A percentile compares a stretch with the other conserved stretches of the same genome.
Conservation (phyloP, 2,113 vertebrate species). For the Ia io region DNA sequence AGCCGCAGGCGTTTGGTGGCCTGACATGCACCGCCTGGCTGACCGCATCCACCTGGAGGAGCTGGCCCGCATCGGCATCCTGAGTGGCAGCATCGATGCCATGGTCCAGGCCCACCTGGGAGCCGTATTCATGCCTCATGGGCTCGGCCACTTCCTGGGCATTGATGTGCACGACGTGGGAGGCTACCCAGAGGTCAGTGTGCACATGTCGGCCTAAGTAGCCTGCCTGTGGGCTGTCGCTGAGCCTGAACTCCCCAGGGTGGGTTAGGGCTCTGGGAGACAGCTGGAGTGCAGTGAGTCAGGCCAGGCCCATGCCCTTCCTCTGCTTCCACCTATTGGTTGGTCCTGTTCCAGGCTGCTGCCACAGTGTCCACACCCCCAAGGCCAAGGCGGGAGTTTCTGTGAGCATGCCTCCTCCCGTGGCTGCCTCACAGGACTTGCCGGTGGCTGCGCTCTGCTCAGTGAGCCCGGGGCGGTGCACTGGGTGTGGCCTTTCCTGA, state of each 20-base stretch:
- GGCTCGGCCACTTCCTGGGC: constrained; percentile 96
- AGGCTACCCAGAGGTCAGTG: constrained; percentile 95
- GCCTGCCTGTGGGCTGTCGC: background rate
- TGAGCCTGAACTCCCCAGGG: background rate
- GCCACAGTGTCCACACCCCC: background rate
- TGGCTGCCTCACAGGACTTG: background rate
- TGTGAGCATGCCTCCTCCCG: background rate
- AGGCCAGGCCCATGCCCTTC: background rate
- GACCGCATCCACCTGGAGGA: constrained; percentile 95
- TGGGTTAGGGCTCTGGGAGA: background rate
- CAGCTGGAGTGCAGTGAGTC: background rate
- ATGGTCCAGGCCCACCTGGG: constrained; percentile 95
- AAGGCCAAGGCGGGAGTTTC: background rate
- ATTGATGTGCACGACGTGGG: constrained; percentile 98
- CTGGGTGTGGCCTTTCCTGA: background rate
- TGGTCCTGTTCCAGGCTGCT: background rate
- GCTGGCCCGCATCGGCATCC: constrained; percentile 88
- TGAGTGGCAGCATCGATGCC: constrained; percentile 89
- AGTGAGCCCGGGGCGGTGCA: background rate
- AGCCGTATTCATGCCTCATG: constrained; percentile 96
- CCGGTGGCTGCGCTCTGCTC: background rate
- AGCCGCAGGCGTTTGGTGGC: constrained; percentile 90
- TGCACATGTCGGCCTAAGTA: accelerated
- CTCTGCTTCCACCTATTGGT: background rate
- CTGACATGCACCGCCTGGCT: constrained; percentile 95